Conservation (phyloP, 2,797 vertebrate species). For the Halcyon chelicuti region DNA sequence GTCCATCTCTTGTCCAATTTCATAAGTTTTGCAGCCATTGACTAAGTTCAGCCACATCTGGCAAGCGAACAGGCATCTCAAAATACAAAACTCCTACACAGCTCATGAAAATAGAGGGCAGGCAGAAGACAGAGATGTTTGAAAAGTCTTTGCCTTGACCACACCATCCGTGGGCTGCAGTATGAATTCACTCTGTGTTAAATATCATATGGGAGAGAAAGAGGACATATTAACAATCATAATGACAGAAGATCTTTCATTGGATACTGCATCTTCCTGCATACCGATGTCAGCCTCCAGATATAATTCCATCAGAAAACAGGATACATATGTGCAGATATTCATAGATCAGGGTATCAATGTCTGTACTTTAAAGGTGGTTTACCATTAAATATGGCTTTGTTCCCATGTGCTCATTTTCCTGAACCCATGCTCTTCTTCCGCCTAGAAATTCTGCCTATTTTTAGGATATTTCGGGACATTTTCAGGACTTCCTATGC, state of each 20-base stretch:
- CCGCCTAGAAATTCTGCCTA: neutral
- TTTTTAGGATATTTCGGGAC: neutral
- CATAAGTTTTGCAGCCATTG: neutral
- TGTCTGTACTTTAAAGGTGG: neutral
- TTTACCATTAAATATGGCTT: neutral
- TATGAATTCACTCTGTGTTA: neutral
- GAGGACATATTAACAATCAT: neutral
- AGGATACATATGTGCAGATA: neutral
- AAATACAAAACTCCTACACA: neutral
- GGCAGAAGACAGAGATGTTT: neutral
- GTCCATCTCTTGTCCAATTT: neutral
- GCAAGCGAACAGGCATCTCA: neutral
- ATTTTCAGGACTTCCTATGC: neutral
- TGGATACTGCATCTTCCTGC: neutral
- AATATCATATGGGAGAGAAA: neutral
- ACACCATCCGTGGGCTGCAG: rapidly evolving
- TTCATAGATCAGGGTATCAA: neutral
- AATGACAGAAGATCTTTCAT: neutral
- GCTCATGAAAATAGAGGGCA: neutral
- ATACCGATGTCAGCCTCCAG: neutral
- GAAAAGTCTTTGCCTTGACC: neutral
- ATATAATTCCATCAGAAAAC: neutral
- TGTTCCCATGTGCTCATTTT: neutral
- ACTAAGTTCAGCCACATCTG: neutral
- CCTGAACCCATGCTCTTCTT: neutral